Evolutionary conservation across 2,888 invertebrate genomes (phyloP).

Genomic region (Dynastes grantii): DNA sequence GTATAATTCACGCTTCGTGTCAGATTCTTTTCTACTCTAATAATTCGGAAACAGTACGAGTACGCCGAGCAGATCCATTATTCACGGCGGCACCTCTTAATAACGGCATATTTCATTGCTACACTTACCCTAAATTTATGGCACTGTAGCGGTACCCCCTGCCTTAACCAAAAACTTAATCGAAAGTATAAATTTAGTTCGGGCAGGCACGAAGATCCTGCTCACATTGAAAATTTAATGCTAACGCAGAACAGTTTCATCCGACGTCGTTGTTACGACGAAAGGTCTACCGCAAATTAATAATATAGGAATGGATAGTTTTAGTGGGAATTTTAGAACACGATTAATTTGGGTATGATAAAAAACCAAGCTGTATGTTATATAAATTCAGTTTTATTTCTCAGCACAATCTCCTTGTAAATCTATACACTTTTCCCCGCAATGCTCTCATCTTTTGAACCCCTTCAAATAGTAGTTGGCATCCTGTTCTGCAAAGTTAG

Average conservation of each 20-base stretch:
- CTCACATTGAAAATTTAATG: conserved; percentile 23
- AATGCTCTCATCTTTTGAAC: too few species aligned
- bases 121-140: conserved; percentile 43
- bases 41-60: conserved; percentile 33
- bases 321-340: too few species aligned
- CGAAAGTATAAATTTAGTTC: conserved; percentile 42
- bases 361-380: too few species aligned
- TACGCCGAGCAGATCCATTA: conserved; percentile 12
- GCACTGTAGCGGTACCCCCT: not conserved
- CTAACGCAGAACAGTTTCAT: conserved; percentile 11
- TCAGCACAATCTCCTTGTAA: too few species aligned
- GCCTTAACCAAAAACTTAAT: conserved; percentile 17
- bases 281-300: conserved; percentile 25
- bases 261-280: conserved; percentile 5
- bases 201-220: conserved; percentile 33
- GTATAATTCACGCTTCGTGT: conserved; percentile 32
- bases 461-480: too few species aligned
- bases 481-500: too few species aligned
- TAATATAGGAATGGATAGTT: not conserved
- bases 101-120: conserved; percentile 43
- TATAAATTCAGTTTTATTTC: too few species aligned
- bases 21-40: conserved; percentile 40
- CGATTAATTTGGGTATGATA: too few species aligned
- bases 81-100: conserved; percentile 35
- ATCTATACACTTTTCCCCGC: too few species aligned